phyloP scores from a whole-genome alignment of 2,797 vertebrate species.

The Bufotes viridis region DNA sequence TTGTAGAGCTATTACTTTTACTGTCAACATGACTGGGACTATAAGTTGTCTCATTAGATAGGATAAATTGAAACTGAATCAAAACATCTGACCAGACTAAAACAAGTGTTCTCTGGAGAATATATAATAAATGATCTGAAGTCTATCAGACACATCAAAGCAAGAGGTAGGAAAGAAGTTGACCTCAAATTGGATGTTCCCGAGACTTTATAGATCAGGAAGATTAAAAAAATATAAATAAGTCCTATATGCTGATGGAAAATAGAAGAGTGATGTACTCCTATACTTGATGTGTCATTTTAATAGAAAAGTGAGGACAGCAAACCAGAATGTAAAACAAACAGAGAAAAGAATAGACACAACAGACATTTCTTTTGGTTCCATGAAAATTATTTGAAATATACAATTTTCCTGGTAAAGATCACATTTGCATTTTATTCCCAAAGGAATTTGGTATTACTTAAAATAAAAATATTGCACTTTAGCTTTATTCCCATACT shows the following conservation, averaged over 20 bases:
- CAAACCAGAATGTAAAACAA: conserved; percentile 62
- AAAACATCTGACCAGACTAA: conserved; percentile 64
- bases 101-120: conserved; percentile 54
- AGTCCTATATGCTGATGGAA: conserved; percentile 50
- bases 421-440: conserved; percentile 65
- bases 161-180: conserved; percentile 51
- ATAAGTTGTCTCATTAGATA: conserved; percentile 76
- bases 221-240: conserved; percentile 46
- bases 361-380: conserved; percentile 64
- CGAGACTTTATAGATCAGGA: background rate
- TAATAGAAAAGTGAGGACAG: conserved; percentile 53
- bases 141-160: conserved; percentile 56
- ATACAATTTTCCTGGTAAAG: conserved; percentile 64
- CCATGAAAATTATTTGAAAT: conserved; percentile 65
- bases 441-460: conserved; percentile 23
- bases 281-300: conserved; percentile 18
- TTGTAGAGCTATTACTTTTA: conserved; percentile 79
- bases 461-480: background rate
- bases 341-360: conserved; percentile 52
- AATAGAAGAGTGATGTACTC: conserved; percentile 39
- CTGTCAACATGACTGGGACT: conserved; percentile 72
- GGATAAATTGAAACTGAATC: conserved; percentile 72
- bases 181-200: conserved; percentile 11
- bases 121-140: conserved; percentile 34
- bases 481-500: background rate